Percentiles rank a stretch among this genome's conserved stretches.
Conservation (phyloP, 2,113 vertebrate species). For the Notechis scutatus region DNA sequence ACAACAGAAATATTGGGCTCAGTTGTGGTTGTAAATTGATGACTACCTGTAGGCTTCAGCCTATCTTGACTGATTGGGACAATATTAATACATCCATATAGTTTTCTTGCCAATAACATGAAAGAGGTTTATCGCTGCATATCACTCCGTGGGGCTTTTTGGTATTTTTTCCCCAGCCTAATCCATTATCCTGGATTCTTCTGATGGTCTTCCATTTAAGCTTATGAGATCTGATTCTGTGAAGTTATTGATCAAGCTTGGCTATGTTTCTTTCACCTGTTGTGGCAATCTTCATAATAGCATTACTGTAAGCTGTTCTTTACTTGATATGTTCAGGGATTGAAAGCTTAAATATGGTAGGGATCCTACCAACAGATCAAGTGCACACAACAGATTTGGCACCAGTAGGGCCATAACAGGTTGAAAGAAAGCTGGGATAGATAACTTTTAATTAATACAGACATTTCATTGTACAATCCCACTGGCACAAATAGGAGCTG, state of each 20-base stretch:
- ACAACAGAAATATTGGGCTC: neutral
- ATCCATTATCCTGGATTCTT: neutral
- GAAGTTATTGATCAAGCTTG: neutral
- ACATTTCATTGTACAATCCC: neutral
- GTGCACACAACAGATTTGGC: neutral
- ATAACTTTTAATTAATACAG: neutral
- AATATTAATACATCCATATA: neutral
- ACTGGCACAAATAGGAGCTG: neutral
- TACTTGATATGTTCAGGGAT: neutral
- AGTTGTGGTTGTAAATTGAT: neutral
- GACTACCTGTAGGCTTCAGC: neutral
- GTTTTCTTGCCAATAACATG: neutral
- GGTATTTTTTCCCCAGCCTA: neutral
- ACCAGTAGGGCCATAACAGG: neutral
- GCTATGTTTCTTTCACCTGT: neutral
- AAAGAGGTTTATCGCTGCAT: neutral
- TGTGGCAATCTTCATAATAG: neutral
- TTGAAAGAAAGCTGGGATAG: neutral
- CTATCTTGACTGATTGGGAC: neutral
- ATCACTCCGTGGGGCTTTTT: neutral
- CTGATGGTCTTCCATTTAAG: neutral
- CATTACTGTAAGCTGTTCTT: too few relatives aligned
- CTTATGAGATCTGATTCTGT: neutral
- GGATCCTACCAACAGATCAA: neutral
- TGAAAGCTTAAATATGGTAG: neutral